These are phyloP conservation scores for Sebastolobus altivelis DNA, from an alignment of 2,797 vertebrate species.

Conservation along the genomic window DNA sequence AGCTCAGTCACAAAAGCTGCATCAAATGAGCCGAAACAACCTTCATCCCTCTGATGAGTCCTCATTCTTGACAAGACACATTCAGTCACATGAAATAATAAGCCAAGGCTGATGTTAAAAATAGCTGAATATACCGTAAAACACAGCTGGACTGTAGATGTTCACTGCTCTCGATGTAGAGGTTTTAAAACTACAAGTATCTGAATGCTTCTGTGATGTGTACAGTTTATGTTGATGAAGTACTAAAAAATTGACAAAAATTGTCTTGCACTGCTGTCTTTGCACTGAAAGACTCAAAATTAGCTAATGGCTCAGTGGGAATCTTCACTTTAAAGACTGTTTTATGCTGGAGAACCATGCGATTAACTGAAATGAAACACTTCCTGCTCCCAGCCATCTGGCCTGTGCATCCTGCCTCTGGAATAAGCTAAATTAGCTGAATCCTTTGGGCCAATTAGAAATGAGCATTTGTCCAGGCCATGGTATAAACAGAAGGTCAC, in stretches of 20 bases:
- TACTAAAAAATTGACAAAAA: background rate
- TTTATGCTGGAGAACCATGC: constrained; percentile 29
- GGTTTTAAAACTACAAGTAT: background rate
- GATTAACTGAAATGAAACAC: constrained; percentile 56
- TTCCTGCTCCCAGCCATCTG: constrained; percentile 31
- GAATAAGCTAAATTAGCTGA: constrained; percentile 49
- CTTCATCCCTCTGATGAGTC: constrained; percentile 48
- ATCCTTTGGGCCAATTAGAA: constrained; percentile 60
- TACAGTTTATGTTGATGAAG: background rate
- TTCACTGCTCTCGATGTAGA: background rate
- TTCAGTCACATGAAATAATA: constrained; percentile 39
- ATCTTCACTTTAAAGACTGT: constrained; percentile 28
- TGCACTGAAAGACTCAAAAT: constrained; percentile 18
- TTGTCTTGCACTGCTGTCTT: background rate
- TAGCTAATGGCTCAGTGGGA: constrained; percentile 24
- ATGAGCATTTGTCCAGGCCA: constrained; percentile 66
- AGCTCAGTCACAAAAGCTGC: constrained; percentile 57
- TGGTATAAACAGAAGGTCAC: constrained; percentile 70
- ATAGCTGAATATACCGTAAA: constrained; percentile 26
- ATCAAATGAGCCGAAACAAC: constrained; percentile 51
- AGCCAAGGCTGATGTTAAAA: constrained; percentile 24
- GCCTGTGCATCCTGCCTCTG: constrained; percentile 27
- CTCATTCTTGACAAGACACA: constrained; percentile 39
- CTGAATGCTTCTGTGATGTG: background rate
- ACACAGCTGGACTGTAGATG: background rate